phyloP scores from a whole-genome alignment of 1,140 invertebrate genomes.

The Drosophila ercepeae region DNA sequence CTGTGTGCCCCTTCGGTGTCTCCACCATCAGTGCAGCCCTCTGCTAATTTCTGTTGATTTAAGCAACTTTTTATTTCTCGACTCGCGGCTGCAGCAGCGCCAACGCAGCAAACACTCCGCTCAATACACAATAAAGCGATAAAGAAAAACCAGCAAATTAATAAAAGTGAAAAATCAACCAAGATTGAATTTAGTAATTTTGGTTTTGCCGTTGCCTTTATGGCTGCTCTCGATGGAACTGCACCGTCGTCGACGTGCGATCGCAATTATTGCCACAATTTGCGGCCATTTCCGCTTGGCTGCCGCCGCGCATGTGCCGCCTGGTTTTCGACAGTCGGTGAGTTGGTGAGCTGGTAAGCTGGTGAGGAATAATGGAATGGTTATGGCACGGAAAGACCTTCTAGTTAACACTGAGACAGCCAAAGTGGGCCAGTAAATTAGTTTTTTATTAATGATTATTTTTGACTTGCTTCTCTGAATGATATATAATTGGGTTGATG shows the following conservation, averaged over 20 bases:
- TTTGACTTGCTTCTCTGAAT: not conserved
- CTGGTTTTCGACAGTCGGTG: not conserved
- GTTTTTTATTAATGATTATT: slow-evolving; percentile 11
- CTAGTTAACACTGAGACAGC: slow-evolving; percentile 29
- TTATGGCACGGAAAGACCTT: slow-evolving; percentile 23
- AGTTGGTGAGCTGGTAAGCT: no score
- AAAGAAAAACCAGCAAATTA: slow-evolving; percentile 34
- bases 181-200: slow-evolving; percentile 43
- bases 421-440: not conserved
- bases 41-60: slow-evolving; percentile 62
- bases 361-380: slow-evolving; percentile 2
- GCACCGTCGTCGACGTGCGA: slow-evolving; percentile 36
- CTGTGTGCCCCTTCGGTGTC: not conserved
- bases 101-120: slow-evolving; percentile 19
- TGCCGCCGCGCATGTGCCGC: slow-evolving; percentile 29
- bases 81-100: slow-evolving; percentile 13
- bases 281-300: slow-evolving; percentile 65
- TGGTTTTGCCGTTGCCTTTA: slow-evolving; percentile 11
- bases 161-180: slow-evolving; percentile 49
- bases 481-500: not conserved
- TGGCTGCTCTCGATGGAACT: no score
- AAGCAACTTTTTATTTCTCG: slow-evolving; percentile 53
- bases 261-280: slow-evolving; percentile 67
- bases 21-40: slow-evolving; percentile 4
- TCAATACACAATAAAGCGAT: not conserved